These are phyloP conservation scores for Melozone crissalis DNA, from an alignment of 2,113 vertebrate species.

Conservation along the genomic window DNA sequence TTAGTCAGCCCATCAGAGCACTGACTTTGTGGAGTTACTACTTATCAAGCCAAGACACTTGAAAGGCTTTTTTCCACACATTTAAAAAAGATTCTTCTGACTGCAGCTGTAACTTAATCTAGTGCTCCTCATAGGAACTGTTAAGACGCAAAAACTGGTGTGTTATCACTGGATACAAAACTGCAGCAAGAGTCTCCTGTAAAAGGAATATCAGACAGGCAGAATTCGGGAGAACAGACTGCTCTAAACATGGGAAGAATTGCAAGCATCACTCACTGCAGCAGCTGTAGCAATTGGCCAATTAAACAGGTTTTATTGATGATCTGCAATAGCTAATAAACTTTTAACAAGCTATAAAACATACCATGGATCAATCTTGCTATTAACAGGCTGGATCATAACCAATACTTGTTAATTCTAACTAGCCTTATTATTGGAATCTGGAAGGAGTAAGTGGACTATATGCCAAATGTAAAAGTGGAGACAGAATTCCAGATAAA, in stretches of 20 bases:
- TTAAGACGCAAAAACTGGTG: neutral
- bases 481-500: neutral
- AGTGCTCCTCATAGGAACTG: neutral
- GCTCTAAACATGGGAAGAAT: neutral
- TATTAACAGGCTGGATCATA: conserved; percentile 49
- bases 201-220: neutral
- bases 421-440: conserved; percentile 4
- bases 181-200: neutral
- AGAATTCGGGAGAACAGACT: neutral
- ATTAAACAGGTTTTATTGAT: conserved; percentile 56
- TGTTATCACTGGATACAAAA: neutral
- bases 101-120: neutral
- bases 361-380: conserved; percentile 30
- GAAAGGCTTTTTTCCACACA: neutral
- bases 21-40: neutral
- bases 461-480: neutral
- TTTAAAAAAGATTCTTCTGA: neutral
- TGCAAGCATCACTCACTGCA: neutral
- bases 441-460: neutral
- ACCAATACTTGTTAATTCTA: conserved; percentile 21
- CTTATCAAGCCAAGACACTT: neutral
- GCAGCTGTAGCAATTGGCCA: conserved; percentile 53
- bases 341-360: conserved; percentile 36
- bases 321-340: conserved; percentile 59
- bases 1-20: neutral